Conservation (phyloP, 2,113 vertebrate genomes). For the Ochotona princeps region DNA sequence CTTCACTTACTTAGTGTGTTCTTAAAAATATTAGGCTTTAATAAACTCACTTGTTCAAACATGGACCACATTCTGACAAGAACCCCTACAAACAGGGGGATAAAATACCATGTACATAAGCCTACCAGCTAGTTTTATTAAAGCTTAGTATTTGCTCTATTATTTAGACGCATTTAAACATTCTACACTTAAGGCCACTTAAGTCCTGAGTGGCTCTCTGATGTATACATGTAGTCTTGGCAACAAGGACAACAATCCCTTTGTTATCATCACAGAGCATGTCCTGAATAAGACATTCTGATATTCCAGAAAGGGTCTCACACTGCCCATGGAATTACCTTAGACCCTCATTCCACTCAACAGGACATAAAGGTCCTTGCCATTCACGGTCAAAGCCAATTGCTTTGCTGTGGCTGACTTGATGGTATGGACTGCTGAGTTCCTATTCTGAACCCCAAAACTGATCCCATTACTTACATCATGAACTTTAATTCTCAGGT, state of each 20-base stretch:
- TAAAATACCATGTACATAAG: not conserved
- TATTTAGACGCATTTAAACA: not conserved
- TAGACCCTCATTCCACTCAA: not conserved
- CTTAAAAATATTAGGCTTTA: too few relatives aligned
- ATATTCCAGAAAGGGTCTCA: not conserved
- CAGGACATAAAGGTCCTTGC: not conserved
- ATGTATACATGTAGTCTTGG: not conserved
- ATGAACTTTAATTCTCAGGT: not conserved
- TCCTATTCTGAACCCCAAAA: not conserved
- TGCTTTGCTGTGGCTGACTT: not conserved
- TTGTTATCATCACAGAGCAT: not conserved
- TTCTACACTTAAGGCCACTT: not conserved
- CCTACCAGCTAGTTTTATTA: not conserved
- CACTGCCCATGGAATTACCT: not conserved
- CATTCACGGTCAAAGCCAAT: not conserved
- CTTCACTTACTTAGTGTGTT: not conserved
- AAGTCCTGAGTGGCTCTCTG: not conserved
- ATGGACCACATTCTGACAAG: not conserved
- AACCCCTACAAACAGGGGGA: conserved; percentile 25
- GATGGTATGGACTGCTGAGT: not conserved
- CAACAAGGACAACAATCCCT: not conserved
- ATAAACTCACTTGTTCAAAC: not conserved
- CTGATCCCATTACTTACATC: not conserved
- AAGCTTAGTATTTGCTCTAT: not conserved
- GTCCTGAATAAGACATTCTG: not conserved